These are phyloP conservation scores for Harmothoe impar DNA, from an alignment of 2,888 invertebrate species.

Conservation along the genomic window DNA sequence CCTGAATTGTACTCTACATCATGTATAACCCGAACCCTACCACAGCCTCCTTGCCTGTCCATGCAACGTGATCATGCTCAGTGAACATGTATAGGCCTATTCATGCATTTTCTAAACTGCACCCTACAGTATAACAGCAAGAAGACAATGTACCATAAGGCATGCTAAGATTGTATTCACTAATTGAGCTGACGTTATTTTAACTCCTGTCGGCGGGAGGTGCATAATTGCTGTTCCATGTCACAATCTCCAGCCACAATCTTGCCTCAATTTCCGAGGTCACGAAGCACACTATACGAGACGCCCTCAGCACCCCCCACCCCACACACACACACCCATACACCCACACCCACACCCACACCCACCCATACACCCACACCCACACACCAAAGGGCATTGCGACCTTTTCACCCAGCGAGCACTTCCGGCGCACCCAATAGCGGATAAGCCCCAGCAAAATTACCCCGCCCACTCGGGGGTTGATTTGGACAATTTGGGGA, in stretches of 20 bases:
- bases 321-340: no score
- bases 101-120: no score
- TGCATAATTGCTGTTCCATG: background rate
- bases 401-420: background rate
- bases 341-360: no score
- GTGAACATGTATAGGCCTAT: no score
- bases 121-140: background rate
- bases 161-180: background rate
- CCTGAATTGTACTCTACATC: no score
- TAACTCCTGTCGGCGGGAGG: background rate
- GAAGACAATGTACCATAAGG: background rate
- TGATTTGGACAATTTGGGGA: background rate
- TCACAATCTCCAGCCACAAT: background rate
- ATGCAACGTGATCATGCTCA: no score
- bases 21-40: no score
- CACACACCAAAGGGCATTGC: background rate
- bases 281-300: background rate
- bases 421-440: background rate
- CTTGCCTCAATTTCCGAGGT: conserved; percentile 2
- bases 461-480: background rate
- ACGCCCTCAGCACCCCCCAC: no score
- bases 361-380: no score
- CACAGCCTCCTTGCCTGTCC: no score
- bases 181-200: conserved; percentile 29
- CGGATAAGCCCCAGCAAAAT: background rate